These are phyloP conservation scores for Pachymerium ferrugineum DNA, from an alignment of 2,888 invertebrate genomes.

Conservation along the genomic window DNA sequence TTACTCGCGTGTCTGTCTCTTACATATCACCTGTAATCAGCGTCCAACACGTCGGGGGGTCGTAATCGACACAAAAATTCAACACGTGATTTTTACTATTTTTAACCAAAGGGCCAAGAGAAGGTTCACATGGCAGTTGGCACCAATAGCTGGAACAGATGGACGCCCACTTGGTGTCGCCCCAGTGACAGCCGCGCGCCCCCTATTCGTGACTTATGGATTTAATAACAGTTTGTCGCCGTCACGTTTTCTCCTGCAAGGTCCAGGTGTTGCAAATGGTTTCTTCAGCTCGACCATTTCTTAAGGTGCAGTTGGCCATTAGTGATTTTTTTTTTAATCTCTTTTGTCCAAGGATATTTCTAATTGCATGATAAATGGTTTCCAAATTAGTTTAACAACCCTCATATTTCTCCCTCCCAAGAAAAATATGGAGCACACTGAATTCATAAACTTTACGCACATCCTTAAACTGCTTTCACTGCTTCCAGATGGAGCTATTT, in stretches of 20 bases:
- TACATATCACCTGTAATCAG: not conserved
- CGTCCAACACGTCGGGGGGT: not conserved
- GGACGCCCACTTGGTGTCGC: constrained; percentile 3
- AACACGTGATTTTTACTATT: no score
- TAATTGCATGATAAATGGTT: not conserved
- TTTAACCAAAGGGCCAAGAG: not conserved
- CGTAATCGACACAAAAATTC: no score
- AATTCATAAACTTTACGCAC: not conserved
- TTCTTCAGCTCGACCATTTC: constrained; percentile 1
- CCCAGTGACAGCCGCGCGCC: not conserved
- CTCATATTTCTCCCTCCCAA: not conserved
- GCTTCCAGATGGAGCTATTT: not conserved
- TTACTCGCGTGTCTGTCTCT: not conserved
- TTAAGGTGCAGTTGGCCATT: constrained; percentile 8
- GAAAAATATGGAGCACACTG: not conserved
- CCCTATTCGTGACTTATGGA: constrained; percentile 26
- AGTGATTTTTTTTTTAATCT: not conserved
- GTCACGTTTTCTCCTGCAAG: constrained; percentile 24
- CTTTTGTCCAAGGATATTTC: not conserved
- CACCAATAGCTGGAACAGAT: not conserved
- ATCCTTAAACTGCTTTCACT: not conserved
- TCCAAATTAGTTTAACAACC: not conserved
- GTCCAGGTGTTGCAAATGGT: constrained; percentile 18
- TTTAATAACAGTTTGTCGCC: constrained; percentile 28
- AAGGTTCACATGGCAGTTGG: not conserved